Percentiles rank a stretch among this genome's conserved stretches.
Evolutionary conservation across 1,140 invertebrate genomes (phyloP).

Genomic region (Drosophila eugracilis): DNA sequence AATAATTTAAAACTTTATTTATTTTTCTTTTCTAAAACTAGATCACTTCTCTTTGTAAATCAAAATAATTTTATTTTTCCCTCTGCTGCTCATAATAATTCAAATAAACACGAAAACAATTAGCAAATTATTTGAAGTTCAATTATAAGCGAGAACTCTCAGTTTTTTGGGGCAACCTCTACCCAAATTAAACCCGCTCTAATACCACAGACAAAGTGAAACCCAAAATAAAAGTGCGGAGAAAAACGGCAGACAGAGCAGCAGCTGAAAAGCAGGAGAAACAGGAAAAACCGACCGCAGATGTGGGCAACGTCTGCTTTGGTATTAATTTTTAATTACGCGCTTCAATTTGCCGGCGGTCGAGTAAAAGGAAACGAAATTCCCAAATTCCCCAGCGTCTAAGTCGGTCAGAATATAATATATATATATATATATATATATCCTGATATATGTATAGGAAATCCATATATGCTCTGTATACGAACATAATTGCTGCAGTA

Average conservation of each 20-base stretch:
- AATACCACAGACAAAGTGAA: conserved; percentile 27
- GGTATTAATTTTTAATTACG: conserved; percentile 69
- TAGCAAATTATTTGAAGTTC: conserved; percentile 31
- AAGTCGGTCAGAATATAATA: conserved; percentile 8
- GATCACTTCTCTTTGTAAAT: background rate
- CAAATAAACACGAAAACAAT: conserved; percentile 16
- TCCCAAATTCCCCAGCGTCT: conserved; percentile 13
- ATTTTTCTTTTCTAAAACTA: too few relatives aligned
- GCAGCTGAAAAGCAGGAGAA: conserved; percentile 20
- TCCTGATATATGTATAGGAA: background rate
- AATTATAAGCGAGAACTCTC: conserved; percentile 18
- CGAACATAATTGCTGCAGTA: conserved; percentile 59
- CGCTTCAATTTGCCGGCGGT: conserved; percentile 51
- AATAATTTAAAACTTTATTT: background rate
- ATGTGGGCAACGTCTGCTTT: conserved; percentile 41
- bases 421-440: background rate
- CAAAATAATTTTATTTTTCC: background rate
- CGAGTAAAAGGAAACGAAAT: conserved; percentile 21
- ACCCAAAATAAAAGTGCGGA: conserved; percentile 22
- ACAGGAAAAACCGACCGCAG: conserved; percentile 40
- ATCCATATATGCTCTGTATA: conserved; percentile 8
- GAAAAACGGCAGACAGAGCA: conserved; percentile 22
- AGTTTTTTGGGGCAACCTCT: background rate
- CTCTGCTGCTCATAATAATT: background rate
- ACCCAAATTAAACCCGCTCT: conserved; percentile 11